Conservation (phyloP, 1,140 invertebrate species). For the Varroa destructor region DNA sequence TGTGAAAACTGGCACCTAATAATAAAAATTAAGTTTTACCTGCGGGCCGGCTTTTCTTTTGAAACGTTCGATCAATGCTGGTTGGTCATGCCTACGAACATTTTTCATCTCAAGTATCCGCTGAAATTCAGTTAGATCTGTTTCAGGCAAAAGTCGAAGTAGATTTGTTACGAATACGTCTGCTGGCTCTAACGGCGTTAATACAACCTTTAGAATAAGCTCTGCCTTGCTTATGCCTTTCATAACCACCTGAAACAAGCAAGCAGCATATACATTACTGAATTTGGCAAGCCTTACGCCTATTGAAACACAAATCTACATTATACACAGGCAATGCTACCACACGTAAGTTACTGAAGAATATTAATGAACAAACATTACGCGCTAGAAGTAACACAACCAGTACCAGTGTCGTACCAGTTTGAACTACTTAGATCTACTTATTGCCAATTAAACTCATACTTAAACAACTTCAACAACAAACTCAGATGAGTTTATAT, state of each 20-base stretch:
- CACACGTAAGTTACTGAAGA: too few species aligned
- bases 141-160: slow-evolving; percentile 73
- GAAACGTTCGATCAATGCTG: slow-evolving; percentile 5
- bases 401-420: too few species aligned
- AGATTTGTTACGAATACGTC: slow-evolving; percentile 75
- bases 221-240: slow-evolving; percentile 93
- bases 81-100: slow-evolving; percentile 9
- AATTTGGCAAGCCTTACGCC: too few species aligned
- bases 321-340: too few species aligned
- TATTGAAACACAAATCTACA: too few species aligned
- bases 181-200: slow-evolving; percentile 68
- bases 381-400: background rate
- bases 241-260: background rate
- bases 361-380: too few species aligned
- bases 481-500: too few species aligned
- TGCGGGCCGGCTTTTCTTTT: slow-evolving; percentile 14
- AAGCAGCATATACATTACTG: too few species aligned
- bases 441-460: too few species aligned
- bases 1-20: too few species aligned
- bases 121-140: slow-evolving; percentile 76
- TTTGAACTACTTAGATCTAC: too few species aligned
- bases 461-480: too few species aligned
- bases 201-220: slow-evolving; percentile 94
- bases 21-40: background rate
- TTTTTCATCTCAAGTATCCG: slow-evolving; percentile 91